Base-by-base conservation (phyloP, 2,113 vertebrate genomes). In the Eretmodus cyanostictus region DNA sequence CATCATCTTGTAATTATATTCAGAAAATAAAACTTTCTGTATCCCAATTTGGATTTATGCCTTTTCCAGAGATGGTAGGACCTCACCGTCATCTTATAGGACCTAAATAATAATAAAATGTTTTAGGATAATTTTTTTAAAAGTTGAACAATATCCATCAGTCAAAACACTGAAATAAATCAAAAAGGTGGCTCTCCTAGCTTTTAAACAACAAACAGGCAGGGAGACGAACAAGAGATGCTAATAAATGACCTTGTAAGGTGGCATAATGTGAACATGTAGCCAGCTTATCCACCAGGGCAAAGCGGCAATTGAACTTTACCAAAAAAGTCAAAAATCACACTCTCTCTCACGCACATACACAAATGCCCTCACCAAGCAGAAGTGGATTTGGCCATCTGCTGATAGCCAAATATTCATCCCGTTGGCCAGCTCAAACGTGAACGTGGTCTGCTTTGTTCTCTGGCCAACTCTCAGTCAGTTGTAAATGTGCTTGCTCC, bases 171-270 rank as follows among this genome's bases (percentile, higher is more conserved):
- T 5, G 7, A 31, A 78, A 49, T 49, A 19, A 34, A 78, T 47
- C 0, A 31, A 49, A 49, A 78, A 49, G 3, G 24, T 19, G 0
- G 6, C 16, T 42, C 0, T 49, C 16, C 42, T 38, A 4, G 71
- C 14, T 29, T 31, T 49, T 31, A 78, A 12, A 78, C 45, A 49
- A 47, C 14, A 76, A 76, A 76, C 14, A 76, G 24, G 14, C 9
- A 10, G 6, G 3, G 24, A 49, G 71, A 76, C 6, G 3, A 47
- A 47, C 24, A 31, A 51, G 2, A 2, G 16, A 78, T 49, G 24
- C 16, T 78, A 49, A 31, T 78, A 19, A 49, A 78, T 78, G 71
- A 49, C 42, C 42, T 31, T 12, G 24, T 31, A 19, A 78, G 42
- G 71, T 31, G 45, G 24, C 27, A 31, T 78, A 47, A 0, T 31